Percentiles rank a stretch among this genome's conserved stretches.
Conservation (phyloP, 2,113 vertebrate genomes). For the Phylloscopus trochilus region DNA sequence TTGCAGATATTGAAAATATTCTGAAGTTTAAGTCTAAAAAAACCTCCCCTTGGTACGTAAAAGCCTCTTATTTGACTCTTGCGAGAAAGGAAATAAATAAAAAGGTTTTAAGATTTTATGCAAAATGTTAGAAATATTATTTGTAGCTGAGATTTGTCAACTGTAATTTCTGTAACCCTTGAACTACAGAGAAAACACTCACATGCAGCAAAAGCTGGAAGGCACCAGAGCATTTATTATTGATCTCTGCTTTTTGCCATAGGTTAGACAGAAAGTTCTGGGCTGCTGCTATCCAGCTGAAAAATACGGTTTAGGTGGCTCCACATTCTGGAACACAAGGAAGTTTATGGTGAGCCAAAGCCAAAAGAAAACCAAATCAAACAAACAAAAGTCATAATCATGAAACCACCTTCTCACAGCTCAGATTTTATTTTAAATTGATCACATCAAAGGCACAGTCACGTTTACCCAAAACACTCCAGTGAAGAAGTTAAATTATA, state of each 20-base stretch:
- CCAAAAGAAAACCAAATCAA: neutral
- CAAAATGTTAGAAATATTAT: conserved; percentile 43
- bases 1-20: conserved; percentile 81
- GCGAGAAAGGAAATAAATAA: conserved; percentile 51
- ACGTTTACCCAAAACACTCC: neutral
- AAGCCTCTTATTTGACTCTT: conserved; percentile 48
- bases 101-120: conserved; percentile 48
- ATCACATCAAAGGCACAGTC: neutral
- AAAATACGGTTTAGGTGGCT: neutral
- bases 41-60: conserved; percentile 12
- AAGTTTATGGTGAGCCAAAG: neutral
- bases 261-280: neutral
- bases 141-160: conserved; percentile 55
- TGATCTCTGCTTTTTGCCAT: neutral
- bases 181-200: conserved; percentile 36
- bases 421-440: neutral
- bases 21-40: conserved; percentile 70
- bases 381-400: neutral
- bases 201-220: conserved; percentile 3
- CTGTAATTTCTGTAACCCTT: conserved; percentile 45
- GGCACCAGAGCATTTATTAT: neutral
- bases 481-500: neutral
- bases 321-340: neutral
- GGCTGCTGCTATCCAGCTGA: neutral
- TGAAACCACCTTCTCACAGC: neutral